These are phyloP conservation scores for Ceyx melanurus DNA, from an alignment of 2,113 vertebrate genomes.

Conservation along the genomic window DNA sequence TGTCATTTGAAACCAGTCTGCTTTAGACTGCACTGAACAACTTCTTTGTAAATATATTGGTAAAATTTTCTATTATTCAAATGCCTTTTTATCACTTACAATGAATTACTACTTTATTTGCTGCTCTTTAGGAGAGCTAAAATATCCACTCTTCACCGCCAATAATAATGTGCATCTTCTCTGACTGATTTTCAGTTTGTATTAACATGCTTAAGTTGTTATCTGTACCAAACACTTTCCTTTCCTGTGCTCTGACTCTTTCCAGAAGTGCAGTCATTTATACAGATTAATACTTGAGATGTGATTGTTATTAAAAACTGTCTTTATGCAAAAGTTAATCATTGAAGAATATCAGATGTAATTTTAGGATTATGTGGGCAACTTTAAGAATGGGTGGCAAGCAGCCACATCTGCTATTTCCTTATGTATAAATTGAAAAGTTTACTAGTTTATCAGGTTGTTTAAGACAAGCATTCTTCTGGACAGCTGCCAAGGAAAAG, in stretches of 20 bases:
- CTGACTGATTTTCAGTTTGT: neutral
- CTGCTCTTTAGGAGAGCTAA: neutral
- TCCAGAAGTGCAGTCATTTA: conserved; percentile 29
- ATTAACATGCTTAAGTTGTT: neutral
- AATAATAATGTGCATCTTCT: neutral
- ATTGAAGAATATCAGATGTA: conserved; percentile 10
- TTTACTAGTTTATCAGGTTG: neutral
- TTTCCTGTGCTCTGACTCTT: conserved; percentile 9
- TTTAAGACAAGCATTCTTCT: conserved; percentile 10
- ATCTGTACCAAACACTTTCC: neutral
- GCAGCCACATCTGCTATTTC: conserved; percentile 33
- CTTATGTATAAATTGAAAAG: conserved; percentile 24
- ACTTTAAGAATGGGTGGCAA: conserved; percentile 1
- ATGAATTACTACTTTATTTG: neutral
- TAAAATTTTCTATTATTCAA: neutral
- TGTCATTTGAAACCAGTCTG: neutral
- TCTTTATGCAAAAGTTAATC: conserved; percentile 35
- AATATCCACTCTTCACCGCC: neutral
- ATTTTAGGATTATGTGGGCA: conserved; percentile 39
- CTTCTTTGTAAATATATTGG: neutral
- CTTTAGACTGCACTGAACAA: neutral
- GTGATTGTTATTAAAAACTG: neutral
- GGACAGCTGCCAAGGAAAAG: conserved; percentile 6
- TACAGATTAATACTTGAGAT: neutral
- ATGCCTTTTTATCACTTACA: neutral